A percentile compares a stretch with the other conserved stretches of the same genome.
These are phyloP conservation scores for Telenomus remus DNA, from an alignment of 1,140 invertebrate genomes.

Conservation along the genomic window DNA sequence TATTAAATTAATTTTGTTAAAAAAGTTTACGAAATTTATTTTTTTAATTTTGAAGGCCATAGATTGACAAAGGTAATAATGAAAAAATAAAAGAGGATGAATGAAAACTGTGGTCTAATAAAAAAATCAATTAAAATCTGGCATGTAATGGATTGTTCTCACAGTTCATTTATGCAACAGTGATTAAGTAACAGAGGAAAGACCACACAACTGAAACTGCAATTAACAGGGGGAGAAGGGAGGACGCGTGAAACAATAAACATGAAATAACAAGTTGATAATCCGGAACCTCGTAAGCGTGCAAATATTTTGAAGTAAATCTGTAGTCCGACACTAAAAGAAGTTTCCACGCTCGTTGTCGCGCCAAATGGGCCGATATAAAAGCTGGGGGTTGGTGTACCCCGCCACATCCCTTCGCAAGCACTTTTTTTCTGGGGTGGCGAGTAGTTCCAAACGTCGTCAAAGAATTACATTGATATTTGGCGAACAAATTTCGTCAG, in stretches of 20 bases:
- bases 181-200: too few relatives aligned
- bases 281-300: constrained; percentile 72
- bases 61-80: too few relatives aligned
- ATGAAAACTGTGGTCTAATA: too few relatives aligned
- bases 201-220: background rate
- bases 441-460: constrained; percentile 10
- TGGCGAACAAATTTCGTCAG: constrained; percentile 44
- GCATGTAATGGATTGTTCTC: too few relatives aligned
- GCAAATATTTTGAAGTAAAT: constrained; percentile 71
- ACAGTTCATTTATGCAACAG: too few relatives aligned
- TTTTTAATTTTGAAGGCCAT: too few relatives aligned
- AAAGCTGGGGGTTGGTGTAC: constrained; percentile 64
- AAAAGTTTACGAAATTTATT: too few relatives aligned
- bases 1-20: too few relatives aligned
- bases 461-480: constrained; percentile 46
- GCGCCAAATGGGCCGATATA: constrained; percentile 76
- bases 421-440: constrained; percentile 42
- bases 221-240: constrained; percentile 10
- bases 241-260: constrained; percentile 67
- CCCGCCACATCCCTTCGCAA: constrained; percentile 35
- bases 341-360: constrained; percentile 75
- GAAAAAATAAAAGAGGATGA: too few relatives aligned
- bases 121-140: too few relatives aligned
- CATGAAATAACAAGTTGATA: constrained; percentile 74
- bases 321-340: constrained; percentile 72